Conservation (phyloP, 1,140 invertebrate genomes). For the Nebria ingens region DNA sequence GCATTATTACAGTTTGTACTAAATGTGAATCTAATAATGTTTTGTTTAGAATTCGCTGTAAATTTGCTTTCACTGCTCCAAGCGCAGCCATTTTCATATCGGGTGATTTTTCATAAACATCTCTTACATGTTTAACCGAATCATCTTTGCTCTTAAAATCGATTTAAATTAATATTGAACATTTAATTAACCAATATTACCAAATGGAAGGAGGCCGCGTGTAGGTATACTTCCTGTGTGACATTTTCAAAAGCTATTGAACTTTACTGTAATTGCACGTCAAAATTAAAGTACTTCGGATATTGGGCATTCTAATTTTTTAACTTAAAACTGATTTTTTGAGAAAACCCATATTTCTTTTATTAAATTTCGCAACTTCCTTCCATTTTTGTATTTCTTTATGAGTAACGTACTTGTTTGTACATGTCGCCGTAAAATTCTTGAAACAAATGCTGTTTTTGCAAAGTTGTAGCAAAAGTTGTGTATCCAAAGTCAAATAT, state of each 20-base stretch:
- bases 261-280: no score
- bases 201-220: not conserved
- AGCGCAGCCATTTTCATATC: conserved; percentile 60
- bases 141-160: conserved; percentile 44
- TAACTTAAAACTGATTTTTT: no score
- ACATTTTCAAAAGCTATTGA: no score
- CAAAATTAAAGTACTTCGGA: no score
- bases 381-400: no score
- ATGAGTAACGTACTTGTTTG: conserved; percentile 45
- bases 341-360: no score
- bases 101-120: conserved; percentile 49
- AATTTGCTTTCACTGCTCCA: conserved; percentile 56
- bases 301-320: no score
- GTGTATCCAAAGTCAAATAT: conserved; percentile 57
- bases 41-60: conserved; percentile 60
- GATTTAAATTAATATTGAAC: not conserved
- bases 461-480: conserved; percentile 46
- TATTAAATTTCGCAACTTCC: no score
- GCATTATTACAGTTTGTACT: conserved; percentile 68
- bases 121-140: conserved; percentile 44
- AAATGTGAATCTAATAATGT: conserved; percentile 53
- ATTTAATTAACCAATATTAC: not conserved
- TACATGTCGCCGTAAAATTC: conserved; percentile 73
- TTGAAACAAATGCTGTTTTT: conserved; percentile 55
- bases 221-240: not conserved